These are phyloP conservation scores for Paedocypris sp. DNA, from an alignment of 2,113 vertebrate species.

Conservation along the genomic window DNA sequence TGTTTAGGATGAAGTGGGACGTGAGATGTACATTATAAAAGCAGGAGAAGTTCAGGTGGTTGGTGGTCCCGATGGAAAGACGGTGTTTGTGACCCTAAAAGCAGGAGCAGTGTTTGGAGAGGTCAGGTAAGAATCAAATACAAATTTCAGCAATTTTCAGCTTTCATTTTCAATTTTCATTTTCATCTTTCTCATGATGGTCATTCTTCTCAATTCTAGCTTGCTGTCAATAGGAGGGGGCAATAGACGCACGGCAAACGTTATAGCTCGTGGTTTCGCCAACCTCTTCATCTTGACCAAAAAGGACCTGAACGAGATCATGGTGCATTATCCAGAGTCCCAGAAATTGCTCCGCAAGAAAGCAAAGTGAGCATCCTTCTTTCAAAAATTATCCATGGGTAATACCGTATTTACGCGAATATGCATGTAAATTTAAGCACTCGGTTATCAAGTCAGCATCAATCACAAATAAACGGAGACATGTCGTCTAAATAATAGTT, in stretches of 20 bases:
- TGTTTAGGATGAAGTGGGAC: constrained; percentile 83
- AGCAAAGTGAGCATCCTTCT: constrained; percentile 77
- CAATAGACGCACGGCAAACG: constrained; percentile 87
- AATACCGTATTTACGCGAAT: too few species aligned
- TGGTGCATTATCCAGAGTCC: constrained; percentile 92
- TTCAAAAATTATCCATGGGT: too few species aligned
- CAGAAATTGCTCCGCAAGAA: constrained; percentile 91
- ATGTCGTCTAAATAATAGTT: too few species aligned
- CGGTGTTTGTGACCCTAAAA: constrained; percentile 81
- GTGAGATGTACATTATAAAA: constrained; percentile 98
- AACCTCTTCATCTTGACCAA: constrained; percentile 97
- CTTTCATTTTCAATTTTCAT: not conserved
- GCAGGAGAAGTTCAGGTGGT: constrained; percentile 89
- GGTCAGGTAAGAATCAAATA: constrained; percentile 70
- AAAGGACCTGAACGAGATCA: constrained; percentile 87
- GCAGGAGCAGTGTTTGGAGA: constrained; percentile 92
- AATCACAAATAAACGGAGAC: too few species aligned
- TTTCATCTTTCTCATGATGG: not conserved
- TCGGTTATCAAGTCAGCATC: too few species aligned
- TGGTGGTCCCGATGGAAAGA: constrained; percentile 80
- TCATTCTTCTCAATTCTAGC: constrained; percentile 44
- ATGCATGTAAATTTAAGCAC: too few species aligned
- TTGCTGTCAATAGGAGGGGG: constrained; percentile 82
- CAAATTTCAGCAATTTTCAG: too few species aligned
- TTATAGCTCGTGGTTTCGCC: constrained; percentile 84